Base-by-base conservation (phyloP, 1,140 invertebrate species). In the Eurosta solidaginis region DNA sequence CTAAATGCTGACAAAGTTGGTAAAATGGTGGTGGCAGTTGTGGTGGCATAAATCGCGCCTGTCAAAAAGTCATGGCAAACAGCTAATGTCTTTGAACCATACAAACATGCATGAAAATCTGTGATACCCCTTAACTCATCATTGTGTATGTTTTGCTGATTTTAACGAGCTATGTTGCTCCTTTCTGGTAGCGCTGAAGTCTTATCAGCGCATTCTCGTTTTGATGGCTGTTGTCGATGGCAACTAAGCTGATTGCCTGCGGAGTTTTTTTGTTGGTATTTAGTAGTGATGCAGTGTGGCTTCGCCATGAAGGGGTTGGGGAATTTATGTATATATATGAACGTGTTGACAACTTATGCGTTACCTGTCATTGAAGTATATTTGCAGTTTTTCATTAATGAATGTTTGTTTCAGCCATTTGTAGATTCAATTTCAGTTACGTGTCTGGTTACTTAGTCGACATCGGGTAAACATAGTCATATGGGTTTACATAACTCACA, bases 361-460 rank as follows among this genome's bases (percentile, higher is more conserved):
- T 36, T n/a, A 33, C 7, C 22, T 25, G 17, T n/a, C 54, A 5
- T 3, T 33, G 27, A 33, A 17, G n/a, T 63, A 22, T 63, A 29
- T n/a, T 63, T 63, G n/a, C n/a, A 63, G 22, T 63, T 63, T 33
- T 12, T 5, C 54, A n/a, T n/a, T n/a, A n/a, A n/a, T n/a, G n/a
- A n/a, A 22, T 68, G 59, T 68, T 68, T 68, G 59, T 40, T n/a
- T 20, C 33, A 7, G 7, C 59, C 3, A 68, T n/a, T n/a, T n/a
- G n/a, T 14, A 68, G 59, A 68, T 68, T 68, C 59, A 22, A 68
- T 68, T 68, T 68, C 59, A 68, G 33, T 40, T 68, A 68, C 33
- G 33, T 63, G 25, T 29, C 45, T n/a, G n/a, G n/a, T n/a, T n/a
- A n/a, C 40, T 33, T 68, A 68, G 33, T 68, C n/a, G n/a, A 40